A percentile compares a stretch with the other conserved stretches of the same genome.
Evolutionary conservation across 2,888 invertebrate genomes (phyloP).

Genomic region (Entomobrya multifasciata): DNA sequence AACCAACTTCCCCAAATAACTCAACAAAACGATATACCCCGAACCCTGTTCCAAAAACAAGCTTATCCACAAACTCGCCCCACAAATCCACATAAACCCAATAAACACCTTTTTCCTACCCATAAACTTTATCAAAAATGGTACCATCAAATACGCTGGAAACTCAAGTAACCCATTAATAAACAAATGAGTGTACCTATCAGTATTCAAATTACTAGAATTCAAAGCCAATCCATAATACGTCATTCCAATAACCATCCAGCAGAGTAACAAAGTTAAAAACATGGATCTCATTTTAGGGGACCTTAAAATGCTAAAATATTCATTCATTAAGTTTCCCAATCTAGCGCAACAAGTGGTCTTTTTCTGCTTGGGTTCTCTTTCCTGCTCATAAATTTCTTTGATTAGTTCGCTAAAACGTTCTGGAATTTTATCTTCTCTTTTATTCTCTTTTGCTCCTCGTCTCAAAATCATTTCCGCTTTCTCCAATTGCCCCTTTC

Average conservation of each 20-base stretch:
- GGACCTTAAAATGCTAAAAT: constrained; percentile 22
- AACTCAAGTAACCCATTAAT: constrained; percentile 55
- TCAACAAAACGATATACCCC: not conserved
- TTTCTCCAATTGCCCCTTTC: constrained; percentile 25
- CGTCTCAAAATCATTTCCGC: constrained; percentile 42
- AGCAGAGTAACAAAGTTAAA: constrained; percentile 36
- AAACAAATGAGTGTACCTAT: constrained; percentile 53
- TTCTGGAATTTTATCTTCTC: constrained; percentile 16
- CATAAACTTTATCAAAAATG: constrained; percentile 19
- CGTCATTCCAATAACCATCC: constrained; percentile 52
- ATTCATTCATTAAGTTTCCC: not conserved
- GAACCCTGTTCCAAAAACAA: constrained; percentile 24
- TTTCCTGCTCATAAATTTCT: constrained; percentile 37
- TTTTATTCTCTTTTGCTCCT: constrained; percentile 29
- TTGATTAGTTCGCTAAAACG: constrained; percentile 31
- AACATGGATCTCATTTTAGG: constrained; percentile 19
- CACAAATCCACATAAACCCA: constrained; percentile 48
- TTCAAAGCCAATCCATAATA: constrained; percentile 69
- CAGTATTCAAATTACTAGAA: constrained; percentile 25
- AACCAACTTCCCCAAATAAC: constrained; percentile 45
- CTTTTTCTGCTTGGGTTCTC: not conserved
- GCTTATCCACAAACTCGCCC: constrained; percentile 23
- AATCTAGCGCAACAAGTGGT: not conserved
- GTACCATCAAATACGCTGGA: constrained; percentile 53
- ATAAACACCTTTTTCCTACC: constrained; percentile 61